Percentiles rank a stretch among this genome's conserved stretches.
Conservation (phyloP, 2,113 vertebrate genomes). For the Pluvianellus socialis region DNA sequence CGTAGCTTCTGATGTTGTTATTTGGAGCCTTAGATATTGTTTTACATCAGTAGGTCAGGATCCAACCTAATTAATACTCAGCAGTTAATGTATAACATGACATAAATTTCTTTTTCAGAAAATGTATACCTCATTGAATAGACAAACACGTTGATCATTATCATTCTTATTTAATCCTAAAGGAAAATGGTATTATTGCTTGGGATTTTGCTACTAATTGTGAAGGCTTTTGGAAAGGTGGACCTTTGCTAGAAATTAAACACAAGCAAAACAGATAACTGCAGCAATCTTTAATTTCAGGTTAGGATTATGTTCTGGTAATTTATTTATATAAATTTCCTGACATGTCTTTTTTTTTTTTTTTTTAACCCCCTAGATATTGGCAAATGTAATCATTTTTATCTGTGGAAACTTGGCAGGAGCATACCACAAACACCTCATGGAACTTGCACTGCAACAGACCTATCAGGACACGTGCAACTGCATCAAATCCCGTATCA, state of each 20-base stretch:
- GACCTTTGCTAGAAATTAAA: background rate
- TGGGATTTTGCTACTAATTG: background rate
- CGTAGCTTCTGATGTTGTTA: background rate
- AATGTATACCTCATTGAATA: background rate
- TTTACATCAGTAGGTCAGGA: background rate
- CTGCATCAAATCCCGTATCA: constrained; percentile 97
- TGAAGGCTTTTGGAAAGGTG: background rate
- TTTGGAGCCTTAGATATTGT: background rate
- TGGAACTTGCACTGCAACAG: constrained; percentile 93
- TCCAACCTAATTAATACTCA: background rate
- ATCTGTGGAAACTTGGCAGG: constrained; percentile 95
- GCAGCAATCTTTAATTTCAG: background rate
- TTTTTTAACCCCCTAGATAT: constrained; percentile 75
- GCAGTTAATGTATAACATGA: background rate
- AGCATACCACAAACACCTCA: constrained; percentile 95
- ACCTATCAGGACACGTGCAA: constrained; percentile 97
- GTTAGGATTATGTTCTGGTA: background rate
- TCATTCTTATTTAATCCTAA: background rate
- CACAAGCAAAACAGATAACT: background rate
- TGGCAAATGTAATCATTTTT: constrained; percentile 96
- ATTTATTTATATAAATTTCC: background rate
- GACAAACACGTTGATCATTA: background rate
- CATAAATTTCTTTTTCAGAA: background rate
- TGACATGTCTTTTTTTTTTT: background rate
- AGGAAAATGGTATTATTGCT: background rate